Evolutionary conservation across 1,140 invertebrate genomes (phyloP), one percentile per base, ranked within the genome.

Genomic region (Proales similis): DNA sequence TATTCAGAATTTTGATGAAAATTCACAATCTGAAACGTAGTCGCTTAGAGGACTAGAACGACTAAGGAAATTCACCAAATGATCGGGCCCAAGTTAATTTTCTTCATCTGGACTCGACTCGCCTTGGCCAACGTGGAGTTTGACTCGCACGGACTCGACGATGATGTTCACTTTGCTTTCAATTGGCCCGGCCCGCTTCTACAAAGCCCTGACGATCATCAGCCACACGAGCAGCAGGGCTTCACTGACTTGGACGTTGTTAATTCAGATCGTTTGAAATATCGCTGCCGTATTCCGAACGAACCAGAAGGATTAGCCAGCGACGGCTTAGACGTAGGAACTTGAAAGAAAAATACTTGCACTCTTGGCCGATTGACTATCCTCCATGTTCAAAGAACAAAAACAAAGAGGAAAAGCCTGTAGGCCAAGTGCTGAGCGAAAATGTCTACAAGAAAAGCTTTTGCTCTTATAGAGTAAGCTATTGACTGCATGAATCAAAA

Each of bases 91-190:
- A n/a, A n/a, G n/a, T n/a, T n/a, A n/a, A n/a, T n/a, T n/a, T n/a
- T n/a, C n/a, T n/a, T n/a, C n/a, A n/a, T n/a, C n/a, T n/a, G n/a
- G n/a, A n/a, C n/a, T n/a, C n/a, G n/a, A n/a, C n/a, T n/a, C n/a
- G n/a, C n/a, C n/a, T n/a, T n/a, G n/a, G n/a, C n/a, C n/a, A n/a
- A n/a, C n/a, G n/a, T n/a, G n/a, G n/a, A n/a, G n/a, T n/a, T n/a
- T n/a, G n/a, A n/a, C n/a, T n/a, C n/a, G n/a, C n/a, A n/a, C 4
- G 48, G 48, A n/a, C 22, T 57, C 17, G 51, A 57, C 27, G 51
- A 57, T 57, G 51, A 57, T 57, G n/a, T 57, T 6, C 51, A 57
- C 17, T 57, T 57, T 57, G 29, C 45, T 12, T 42, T 57, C 11
- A 57, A 42, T 3, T 57, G 51, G 51, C 12, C 24, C 4, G 32